Base-by-base conservation (phyloP, 1,140 invertebrate species). In the Telenomus remus region DNA sequence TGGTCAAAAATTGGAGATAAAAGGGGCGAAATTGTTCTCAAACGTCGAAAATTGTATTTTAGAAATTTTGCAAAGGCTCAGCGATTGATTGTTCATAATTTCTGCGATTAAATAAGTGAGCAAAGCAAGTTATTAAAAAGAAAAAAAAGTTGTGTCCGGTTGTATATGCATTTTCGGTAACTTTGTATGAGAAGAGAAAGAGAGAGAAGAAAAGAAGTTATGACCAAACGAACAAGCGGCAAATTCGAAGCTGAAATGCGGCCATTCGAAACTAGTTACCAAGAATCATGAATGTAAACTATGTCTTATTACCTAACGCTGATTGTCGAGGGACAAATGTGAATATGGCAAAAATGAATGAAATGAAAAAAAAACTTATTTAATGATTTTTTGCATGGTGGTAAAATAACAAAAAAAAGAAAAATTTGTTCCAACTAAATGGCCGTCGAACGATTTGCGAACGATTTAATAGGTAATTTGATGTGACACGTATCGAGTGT, bases 211-310 rank as follows among this genome's bases (percentile, higher is more conserved):
- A 54, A 14, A 35, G 37, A 39, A 39, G 9, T 39, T 39, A 39
- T 39, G 9, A 39, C n/a, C 46, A 60, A 44, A 57, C 12, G 44
- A 63, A 50, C 33, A 61, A 55, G 49, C 44, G 59, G 48, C 50
- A 43, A 75, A 73, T 82, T 80, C 79, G 76, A 82, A 84, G 80
- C 81, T 85, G 75, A 86, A 85, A 85, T 85, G 82, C 82, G 84
- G 83, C 82, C 82, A 85, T 83, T 76, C 81, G 76, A 81, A 81
- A 15, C 63, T 76, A 73, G 53, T 59, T 56, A 71, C 55, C n/a
- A 61, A 61, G 56, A 56, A 55, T 63, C 74, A 76, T 71, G 74
- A 76, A 76, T 76, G 74, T 76, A 71, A 71, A 76, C 74, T 71
- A 71, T 76, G 74, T 76, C 66, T 66, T 66, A 76, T 76, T 76